Conservation (phyloP, 2,888 invertebrate species). For the Platycheirus rosarum region DNA sequence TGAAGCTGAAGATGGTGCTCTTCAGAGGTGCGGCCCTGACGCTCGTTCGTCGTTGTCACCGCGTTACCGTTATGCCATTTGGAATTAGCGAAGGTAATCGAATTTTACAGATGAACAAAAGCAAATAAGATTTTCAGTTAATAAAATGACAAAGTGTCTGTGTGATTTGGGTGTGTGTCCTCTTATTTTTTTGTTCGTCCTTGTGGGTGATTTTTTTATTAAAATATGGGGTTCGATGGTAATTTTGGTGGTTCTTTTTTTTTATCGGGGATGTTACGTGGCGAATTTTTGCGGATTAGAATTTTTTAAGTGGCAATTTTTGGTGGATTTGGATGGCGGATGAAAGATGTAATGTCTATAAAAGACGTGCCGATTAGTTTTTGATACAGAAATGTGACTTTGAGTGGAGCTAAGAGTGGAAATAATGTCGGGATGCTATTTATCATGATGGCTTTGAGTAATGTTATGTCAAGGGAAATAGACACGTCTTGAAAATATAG, state of each 20-base stretch:
- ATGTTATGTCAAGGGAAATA: too few species aligned
- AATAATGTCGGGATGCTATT: not conserved
- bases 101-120: conserved; percentile 78
- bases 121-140: conserved; percentile 82
- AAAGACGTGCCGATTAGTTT: conserved; percentile 31
- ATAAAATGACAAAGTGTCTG: conserved; percentile 78
- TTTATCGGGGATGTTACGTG: conserved; percentile 37
- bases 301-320: conserved; percentile 70
- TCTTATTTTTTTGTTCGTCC: not conserved
- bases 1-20: conserved; percentile 1
- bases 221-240: not conserved
- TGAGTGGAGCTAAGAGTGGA: not conserved
- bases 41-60: conserved; percentile 1
- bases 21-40: conserved; percentile 33
- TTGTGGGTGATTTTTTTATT: not conserved
- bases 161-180: conserved; percentile 46
- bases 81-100: conserved; percentile 73
- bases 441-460: not conserved
- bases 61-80: conserved; percentile 44
- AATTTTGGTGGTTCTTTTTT: conserved; percentile 5
- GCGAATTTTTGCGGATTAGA: conserved; percentile 63
- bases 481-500: too few species aligned
- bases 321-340: conserved; percentile 44
- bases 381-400: not conserved
- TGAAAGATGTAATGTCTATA: conserved; percentile 9